A percentile compares a stretch with the other conserved stretches of the same genome.
phyloP scores from a whole-genome alignment of 35 echinoderm and acorn worm genomes.

The Hemicentrotus pulcherrimus region DNA sequence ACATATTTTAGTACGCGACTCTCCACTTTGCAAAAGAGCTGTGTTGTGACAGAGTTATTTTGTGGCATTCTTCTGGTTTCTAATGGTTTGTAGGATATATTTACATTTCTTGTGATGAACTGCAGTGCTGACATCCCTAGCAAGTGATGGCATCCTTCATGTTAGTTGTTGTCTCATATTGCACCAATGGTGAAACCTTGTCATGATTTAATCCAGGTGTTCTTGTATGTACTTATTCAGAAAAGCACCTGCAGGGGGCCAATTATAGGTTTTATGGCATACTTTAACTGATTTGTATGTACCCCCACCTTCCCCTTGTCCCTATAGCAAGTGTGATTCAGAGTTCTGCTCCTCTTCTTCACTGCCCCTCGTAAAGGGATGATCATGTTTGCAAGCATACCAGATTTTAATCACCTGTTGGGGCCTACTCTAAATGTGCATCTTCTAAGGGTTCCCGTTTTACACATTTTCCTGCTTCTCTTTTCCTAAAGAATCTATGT shows the following conservation, averaged over 20 bases:
- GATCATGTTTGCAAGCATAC: conserved; percentile 11
- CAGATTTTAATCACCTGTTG: background rate
- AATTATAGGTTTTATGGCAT: background rate
- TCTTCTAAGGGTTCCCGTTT: background rate
- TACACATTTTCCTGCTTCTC: background rate
- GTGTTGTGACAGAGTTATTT: too few relatives aligned
- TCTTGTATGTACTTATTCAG: background rate
- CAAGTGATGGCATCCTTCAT: background rate
- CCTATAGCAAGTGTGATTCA: background rate
- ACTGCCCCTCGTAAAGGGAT: background rate
- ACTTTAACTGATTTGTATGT: background rate
- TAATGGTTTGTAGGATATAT: background rate
- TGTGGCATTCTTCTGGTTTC: too few relatives aligned
- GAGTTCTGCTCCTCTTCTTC: background rate
- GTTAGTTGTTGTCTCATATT: background rate
- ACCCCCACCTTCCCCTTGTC: background rate
- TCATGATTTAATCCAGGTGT: background rate
- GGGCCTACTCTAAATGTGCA: background rate
- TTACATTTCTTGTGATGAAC: background rate
- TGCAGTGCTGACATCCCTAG: background rate
- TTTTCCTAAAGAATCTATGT: background rate
- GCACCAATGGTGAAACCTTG: background rate
- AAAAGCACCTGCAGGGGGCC: background rate
- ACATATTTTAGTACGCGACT: too few relatives aligned
- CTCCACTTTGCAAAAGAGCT: too few relatives aligned